Evolutionary conservation across 2,113 vertebrate species (phyloP), one percentile per base, ranked within the genome.

Genomic region (Brachyistius frenatus): DNA sequence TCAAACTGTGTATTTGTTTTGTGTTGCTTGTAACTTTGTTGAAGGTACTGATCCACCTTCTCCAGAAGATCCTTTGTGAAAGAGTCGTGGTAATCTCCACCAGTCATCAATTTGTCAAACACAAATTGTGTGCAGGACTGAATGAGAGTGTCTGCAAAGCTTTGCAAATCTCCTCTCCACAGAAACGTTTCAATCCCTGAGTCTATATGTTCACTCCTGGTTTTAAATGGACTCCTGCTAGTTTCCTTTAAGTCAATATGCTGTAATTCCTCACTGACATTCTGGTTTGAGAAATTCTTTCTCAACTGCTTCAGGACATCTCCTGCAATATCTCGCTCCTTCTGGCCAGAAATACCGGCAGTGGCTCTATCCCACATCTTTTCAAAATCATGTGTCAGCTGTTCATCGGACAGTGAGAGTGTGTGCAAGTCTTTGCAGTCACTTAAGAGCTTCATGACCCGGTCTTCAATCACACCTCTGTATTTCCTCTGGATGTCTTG

Each of bases 331-430:
- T 93, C 6, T 5, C 0, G 60, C 15, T 74, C 62, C 49, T 66
- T 3, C 2, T 90, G 36, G 3, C 31, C 35, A 13, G 14, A 15
- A 1, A 76, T 13, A 1, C 76, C 23, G 46, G 0, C 5, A 1
- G 87, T 62, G 3, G 50, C 80, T 1, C 53, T 5, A 0, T 2
- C n/a, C 94, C 94, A 94, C 93, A 93, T 94, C 5, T 80, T 82
- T 33, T 91, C 88, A 90, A 94, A 94, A 5, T 89, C 80, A 0
- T 53, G 0, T 10, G 0, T 16, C 5, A 94, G 14, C 3, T 81
- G 2, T 23, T 66, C 0, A 4, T 76, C 66, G 11, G 88, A 60
- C 30, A 60, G 32, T 4, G 1, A 15, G 0, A 23, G 23, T 23
- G 23, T 23, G 23, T 23, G 23, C 23, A 4, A 0, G 0, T 55